A percentile compares a stretch with the other conserved stretches of the same genome.
phyloP scores from a whole-genome alignment of 2,797 vertebrate species.

The Hemitrygon akajei region DNA sequence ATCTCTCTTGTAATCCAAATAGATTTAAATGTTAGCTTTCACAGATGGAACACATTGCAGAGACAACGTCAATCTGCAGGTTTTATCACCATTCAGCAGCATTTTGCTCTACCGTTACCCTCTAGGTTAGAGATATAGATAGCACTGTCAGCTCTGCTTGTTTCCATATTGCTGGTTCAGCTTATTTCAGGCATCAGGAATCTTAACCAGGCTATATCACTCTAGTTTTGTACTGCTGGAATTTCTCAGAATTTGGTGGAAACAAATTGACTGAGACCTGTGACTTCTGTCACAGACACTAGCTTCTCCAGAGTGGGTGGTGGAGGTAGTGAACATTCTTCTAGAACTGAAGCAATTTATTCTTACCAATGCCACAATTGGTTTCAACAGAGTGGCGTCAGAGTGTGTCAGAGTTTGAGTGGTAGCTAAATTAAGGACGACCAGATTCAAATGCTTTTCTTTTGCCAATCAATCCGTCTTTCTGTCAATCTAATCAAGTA shows the following conservation, averaged over 20 bases:
- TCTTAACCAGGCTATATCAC: background rate
- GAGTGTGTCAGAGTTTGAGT: background rate
- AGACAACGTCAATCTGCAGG: background rate
- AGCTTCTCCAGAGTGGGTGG: background rate
- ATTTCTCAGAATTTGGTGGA: background rate
- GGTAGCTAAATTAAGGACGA: background rate
- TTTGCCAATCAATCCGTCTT: no score
- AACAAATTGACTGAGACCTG: background rate
- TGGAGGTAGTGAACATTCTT: background rate
- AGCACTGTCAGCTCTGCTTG: background rate
- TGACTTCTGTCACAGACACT: background rate
- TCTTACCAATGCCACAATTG: background rate
- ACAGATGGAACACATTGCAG: slow-evolving; percentile 15
- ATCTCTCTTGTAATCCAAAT: background rate
- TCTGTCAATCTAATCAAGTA: no score
- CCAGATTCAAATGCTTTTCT: background rate
- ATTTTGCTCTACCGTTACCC: background rate
- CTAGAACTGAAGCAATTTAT: background rate
- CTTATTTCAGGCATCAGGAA: background rate
- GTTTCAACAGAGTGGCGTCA: background rate
- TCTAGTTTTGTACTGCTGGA: background rate
- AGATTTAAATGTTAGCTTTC: background rate
- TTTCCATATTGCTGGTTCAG: slow-evolving; percentile 2
- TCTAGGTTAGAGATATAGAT: slow-evolving; percentile 19
- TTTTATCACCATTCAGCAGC: slow-evolving; percentile 29